phyloP scores from a whole-genome alignment of 2,888 invertebrate genomes.

The Phyllotreta cruciferae region DNA sequence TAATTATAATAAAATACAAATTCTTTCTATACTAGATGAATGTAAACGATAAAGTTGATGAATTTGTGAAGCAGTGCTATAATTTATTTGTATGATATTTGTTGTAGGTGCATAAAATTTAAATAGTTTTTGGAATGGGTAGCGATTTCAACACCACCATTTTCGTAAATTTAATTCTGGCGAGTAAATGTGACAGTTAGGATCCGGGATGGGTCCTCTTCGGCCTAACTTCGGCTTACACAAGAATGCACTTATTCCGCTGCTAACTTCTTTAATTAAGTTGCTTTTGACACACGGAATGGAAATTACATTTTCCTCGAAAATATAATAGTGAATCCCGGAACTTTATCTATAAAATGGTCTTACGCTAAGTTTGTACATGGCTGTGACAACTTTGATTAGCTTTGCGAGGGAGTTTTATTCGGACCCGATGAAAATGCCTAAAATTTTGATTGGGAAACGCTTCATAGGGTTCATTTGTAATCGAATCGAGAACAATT shows the following conservation, averaged over 20 bases:
- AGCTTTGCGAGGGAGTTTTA: constrained; percentile 34
- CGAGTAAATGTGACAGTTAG: constrained; percentile 51
- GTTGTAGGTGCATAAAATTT: neutral
- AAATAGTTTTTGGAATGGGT: neutral
- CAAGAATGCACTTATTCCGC: constrained; percentile 59
- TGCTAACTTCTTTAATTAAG: constrained; percentile 60
- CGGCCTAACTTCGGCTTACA: constrained; percentile 55
- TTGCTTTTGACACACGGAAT: constrained; percentile 58
- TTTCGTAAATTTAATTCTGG: constrained; percentile 43
- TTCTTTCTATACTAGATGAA: too few relatives aligned
- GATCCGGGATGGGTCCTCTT: constrained; percentile 49
- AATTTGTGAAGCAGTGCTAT: too few relatives aligned
- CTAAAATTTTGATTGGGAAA: constrained; percentile 10
- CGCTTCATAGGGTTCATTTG: too few relatives aligned
- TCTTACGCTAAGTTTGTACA: constrained; percentile 38
- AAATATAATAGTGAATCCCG: constrained; percentile 47
- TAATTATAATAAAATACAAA: too few relatives aligned
- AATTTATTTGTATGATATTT: neutral
- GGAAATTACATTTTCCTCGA: constrained; percentile 54
- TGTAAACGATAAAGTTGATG: too few relatives aligned
- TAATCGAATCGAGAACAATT: too few relatives aligned
- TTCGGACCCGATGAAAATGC: constrained; percentile 11
- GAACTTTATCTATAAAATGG: constrained; percentile 43
- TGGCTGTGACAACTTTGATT: constrained; percentile 43
- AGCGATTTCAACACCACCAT: constrained; percentile 23